These are phyloP conservation scores for Lycophotia porphyrea DNA, from an alignment of 2,888 invertebrate species.

Conservation along the genomic window DNA sequence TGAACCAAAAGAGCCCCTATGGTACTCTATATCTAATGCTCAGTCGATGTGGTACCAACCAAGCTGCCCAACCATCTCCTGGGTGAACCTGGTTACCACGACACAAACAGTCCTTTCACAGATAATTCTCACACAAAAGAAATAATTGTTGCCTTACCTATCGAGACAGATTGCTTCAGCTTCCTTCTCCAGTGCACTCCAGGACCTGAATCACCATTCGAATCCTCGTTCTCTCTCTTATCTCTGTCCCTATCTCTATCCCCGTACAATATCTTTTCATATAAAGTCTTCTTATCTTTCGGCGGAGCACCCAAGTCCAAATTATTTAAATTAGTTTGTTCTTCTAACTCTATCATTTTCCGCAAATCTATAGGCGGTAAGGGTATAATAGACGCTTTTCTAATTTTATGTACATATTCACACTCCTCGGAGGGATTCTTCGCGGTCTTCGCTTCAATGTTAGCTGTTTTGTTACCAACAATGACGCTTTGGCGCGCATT, in stretches of 20 bases:
- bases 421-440: slow-evolving; percentile 74
- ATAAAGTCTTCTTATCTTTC: slow-evolving; percentile 83
- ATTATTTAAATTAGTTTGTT: slow-evolving; percentile 74
- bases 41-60: neutral
- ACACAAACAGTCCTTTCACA: neutral
- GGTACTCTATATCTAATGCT: neutral
- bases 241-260: slow-evolving; percentile 77
- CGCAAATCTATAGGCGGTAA: slow-evolving; percentile 85
- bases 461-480: slow-evolving; percentile 77
- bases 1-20: neutral
- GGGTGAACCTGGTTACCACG: neutral
- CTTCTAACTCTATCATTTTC: slow-evolving; percentile 80
- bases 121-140: neutral
- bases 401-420: slow-evolving; percentile 86
- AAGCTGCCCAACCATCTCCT: neutral
- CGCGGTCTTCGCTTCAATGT: slow-evolving; percentile 66
- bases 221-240: slow-evolving; percentile 71
- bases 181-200: slow-evolving; percentile 82
- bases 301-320: slow-evolving; percentile 78
- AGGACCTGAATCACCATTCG: slow-evolving; percentile 69
- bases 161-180: slow-evolving; percentile 73
- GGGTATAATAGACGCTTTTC: slow-evolving; percentile 80
- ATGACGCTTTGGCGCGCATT: slow-evolving; percentile 87
- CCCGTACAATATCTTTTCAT: slow-evolving; percentile 86
- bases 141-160: slow-evolving; percentile 51